phyloP scores from a whole-genome alignment of 2,888 invertebrate species.

The Dyspetes luteomarginatus region DNA sequence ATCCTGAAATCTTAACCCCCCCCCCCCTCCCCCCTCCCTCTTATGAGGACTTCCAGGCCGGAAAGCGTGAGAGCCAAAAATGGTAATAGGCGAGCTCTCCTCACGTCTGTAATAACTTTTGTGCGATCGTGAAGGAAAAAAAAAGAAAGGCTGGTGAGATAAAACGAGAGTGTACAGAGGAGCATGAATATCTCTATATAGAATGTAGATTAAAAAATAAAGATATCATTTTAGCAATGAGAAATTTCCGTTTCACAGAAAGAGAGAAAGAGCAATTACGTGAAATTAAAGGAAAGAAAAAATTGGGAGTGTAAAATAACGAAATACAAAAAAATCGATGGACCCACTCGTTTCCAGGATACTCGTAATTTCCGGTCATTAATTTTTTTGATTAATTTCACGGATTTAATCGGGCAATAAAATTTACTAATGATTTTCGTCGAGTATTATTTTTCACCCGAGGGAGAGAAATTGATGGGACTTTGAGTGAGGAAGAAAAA shows the following conservation, averaged over 20 bases:
- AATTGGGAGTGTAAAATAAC: not conserved
- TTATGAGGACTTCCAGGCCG: conserved; percentile 13
- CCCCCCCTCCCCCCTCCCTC: no score
- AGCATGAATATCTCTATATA: not conserved
- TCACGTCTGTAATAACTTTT: conserved; percentile 1
- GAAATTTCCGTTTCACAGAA: conserved; percentile 55
- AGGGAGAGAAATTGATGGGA: not conserved
- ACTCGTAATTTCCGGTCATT: conserved; percentile 21
- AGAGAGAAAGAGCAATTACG: conserved; percentile 23
- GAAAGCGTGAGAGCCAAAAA: conserved; percentile 63
- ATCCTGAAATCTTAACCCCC: conserved; percentile 46
- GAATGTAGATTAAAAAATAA: conserved; percentile 30
- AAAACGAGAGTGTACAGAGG: conserved; percentile 35
- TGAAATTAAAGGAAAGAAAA: conserved; percentile 19
- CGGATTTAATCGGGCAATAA: not conserved
- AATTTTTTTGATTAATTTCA: conserved; percentile 32
- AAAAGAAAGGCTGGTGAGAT: conserved; percentile 53
- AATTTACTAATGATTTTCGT: not conserved
- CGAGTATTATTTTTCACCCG: not conserved
- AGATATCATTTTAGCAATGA: conserved; percentile 47
- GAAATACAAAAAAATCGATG: conserved; percentile 32
- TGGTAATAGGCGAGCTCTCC: conserved; percentile 42
- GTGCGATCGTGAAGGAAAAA: no score
- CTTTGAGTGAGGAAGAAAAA: no score
- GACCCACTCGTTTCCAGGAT: conserved; percentile 13